Percentiles rank a stretch among this genome's conserved stretches.
Evolutionary conservation across 2,888 invertebrate species (phyloP).

Genomic region (Leptopilina myrica): DNA sequence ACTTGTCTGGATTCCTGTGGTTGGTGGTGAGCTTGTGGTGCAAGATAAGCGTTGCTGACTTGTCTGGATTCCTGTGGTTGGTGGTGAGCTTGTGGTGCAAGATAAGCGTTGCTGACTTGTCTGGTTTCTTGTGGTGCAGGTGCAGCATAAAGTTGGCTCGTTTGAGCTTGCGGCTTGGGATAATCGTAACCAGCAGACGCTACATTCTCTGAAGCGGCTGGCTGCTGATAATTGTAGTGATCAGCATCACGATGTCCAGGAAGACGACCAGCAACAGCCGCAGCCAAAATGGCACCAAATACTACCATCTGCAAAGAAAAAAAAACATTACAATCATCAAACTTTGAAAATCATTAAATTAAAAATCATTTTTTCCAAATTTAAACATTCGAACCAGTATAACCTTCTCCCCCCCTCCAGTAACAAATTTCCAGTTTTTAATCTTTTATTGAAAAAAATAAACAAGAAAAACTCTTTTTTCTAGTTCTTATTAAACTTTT

Average conservation of each 20-base stretch:
- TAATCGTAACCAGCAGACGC: not conserved
- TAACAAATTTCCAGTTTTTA: no score
- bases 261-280: not conserved
- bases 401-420: no score
- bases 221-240: not conserved
- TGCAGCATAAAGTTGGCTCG: no score
- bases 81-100: not conserved
- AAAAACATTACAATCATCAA: no score
- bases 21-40: not conserved
- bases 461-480: no score
- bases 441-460: no score
- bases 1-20: not conserved
- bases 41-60: not conserved
- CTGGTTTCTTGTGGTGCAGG: not conserved
- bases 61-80: not conserved
- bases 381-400: no score
- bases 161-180: not conserved
- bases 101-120: not conserved
- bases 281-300: not conserved
- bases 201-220: not conserved
- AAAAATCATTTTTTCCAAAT: no score
- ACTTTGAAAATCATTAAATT: no score
- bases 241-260: not conserved
- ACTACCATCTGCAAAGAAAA: not conserved
- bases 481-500: no score